Conservation (phyloP, 2,888 invertebrate species). For the Scelioninae gen. 1 region DNA sequence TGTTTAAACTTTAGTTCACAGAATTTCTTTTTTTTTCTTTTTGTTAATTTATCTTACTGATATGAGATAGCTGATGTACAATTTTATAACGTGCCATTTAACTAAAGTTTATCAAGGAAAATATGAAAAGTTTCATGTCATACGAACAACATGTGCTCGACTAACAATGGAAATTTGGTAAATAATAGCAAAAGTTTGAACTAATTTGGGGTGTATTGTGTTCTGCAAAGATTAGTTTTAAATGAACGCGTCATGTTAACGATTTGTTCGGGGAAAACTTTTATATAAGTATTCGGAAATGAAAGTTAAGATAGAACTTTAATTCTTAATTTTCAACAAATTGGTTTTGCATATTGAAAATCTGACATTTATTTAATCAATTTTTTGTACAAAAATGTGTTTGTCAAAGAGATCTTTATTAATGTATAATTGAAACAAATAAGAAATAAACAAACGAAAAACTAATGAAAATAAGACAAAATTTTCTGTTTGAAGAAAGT, state of each 20-base stretch:
- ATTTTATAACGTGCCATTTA: constrained; percentile 38
- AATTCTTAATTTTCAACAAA: no score
- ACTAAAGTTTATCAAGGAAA: constrained; percentile 42
- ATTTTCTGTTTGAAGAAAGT: constrained; percentile 4
- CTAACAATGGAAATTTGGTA: constrained; percentile 56
- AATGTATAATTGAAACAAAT: no score
- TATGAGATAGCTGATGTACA: constrained; percentile 28
- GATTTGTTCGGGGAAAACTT: constrained; percentile 15
- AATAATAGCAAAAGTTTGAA: constrained; percentile 61
- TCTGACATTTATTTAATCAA: no score
- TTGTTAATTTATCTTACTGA: constrained; percentile 33
- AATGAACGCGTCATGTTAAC: constrained; percentile 35
- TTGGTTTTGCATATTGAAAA: no score
- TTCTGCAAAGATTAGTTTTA: constrained; percentile 38
- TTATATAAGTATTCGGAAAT: not conserved
- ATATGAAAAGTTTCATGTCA: constrained; percentile 54
- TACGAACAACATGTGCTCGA: constrained; percentile 34
- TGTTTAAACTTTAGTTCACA: not conserved
- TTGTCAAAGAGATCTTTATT: no score
- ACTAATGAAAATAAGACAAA: not conserved
- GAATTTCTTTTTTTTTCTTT: no score
- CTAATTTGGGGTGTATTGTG: constrained; percentile 39
- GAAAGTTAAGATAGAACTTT: no score
- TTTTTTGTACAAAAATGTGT: no score
- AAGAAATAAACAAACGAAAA: not conserved